A percentile compares a stretch with the other conserved stretches of the same genome.
Conservation (phyloP, 2,797 vertebrate genomes). For the Pipistrellus kuhlii region DNA sequence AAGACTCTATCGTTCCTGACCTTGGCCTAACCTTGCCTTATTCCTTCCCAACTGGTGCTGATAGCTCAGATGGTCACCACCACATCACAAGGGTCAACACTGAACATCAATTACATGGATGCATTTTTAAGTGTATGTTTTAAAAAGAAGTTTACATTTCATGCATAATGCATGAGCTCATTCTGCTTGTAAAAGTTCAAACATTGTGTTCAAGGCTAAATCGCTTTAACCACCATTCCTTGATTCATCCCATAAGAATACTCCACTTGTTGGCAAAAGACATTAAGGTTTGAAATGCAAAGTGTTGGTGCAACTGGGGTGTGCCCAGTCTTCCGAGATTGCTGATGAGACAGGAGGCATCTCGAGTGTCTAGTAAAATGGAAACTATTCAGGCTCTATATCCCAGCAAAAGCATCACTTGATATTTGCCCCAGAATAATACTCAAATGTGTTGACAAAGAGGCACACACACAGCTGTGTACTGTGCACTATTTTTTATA, state of each 20-base stretch:
- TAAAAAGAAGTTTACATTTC: neutral
- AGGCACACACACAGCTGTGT: accelerated
- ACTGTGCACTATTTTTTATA: neutral
- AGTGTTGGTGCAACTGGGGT: accelerated
- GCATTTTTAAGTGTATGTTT: neutral
- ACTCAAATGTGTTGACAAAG: neutral
- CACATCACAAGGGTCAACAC: accelerated
- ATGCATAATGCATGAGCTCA: neutral
- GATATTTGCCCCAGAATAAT: neutral
- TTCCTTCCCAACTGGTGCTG: neutral
- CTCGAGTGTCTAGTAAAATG: neutral
- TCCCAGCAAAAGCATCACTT: neutral
- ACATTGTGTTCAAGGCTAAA: neutral
- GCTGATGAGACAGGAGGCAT: neutral
- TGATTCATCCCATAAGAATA: too few species aligned
- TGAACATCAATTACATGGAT: neutral
- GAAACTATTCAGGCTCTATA: neutral
- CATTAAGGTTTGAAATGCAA: neutral
- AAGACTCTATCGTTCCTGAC: accelerated
- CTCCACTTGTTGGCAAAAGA: neutral
- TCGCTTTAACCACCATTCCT: too few species aligned
- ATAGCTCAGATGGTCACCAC: neutral
- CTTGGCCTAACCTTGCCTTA: neutral
- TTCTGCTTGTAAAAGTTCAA: neutral
- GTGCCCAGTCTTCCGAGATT: neutral